phyloP scores from a whole-genome alignment of 2,888 invertebrate genomes.

The Melinaea menophilus region DNA sequence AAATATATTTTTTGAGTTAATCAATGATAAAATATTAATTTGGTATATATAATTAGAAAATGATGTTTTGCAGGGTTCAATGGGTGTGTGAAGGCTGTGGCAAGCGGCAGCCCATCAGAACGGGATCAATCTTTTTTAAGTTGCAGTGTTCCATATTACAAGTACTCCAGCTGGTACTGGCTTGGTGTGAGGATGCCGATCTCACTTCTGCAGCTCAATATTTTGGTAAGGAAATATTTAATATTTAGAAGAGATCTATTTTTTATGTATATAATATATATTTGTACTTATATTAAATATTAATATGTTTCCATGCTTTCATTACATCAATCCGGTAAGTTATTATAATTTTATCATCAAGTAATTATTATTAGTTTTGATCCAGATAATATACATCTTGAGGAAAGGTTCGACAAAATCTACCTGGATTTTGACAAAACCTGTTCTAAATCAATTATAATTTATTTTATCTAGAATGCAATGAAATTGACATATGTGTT shows the following conservation, averaged over 20 bases:
- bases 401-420: too few relatives aligned
- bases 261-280: not conserved
- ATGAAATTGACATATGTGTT: too few relatives aligned
- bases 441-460: too few relatives aligned
- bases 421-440: too few relatives aligned
- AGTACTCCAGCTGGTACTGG: constrained; percentile 78
- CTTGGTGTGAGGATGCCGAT: constrained; percentile 82
- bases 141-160: constrained; percentile 80
- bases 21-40: too few relatives aligned
- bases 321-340: constrained; percentile 44
- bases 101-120: constrained; percentile 57
- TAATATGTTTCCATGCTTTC: constrained; percentile 43
- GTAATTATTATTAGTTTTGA: too few relatives aligned
- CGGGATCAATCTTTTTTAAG: constrained; percentile 78
- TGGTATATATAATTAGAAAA: too few relatives aligned
- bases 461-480: too few relatives aligned
- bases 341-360: not conserved
- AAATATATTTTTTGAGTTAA: too few relatives aligned
- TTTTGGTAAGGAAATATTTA: constrained; percentile 64
- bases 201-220: constrained; percentile 66
- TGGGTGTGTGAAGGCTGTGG: constrained; percentile 65
- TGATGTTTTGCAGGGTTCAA: constrained; percentile 49
- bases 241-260: not conserved
- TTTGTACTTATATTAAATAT: not conserved
- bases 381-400: too few relatives aligned